Evolutionary conservation across 2,888 invertebrate genomes (phyloP), one percentile per base, ranked within the genome.

Genomic region (Nymphalis c-album): DNA sequence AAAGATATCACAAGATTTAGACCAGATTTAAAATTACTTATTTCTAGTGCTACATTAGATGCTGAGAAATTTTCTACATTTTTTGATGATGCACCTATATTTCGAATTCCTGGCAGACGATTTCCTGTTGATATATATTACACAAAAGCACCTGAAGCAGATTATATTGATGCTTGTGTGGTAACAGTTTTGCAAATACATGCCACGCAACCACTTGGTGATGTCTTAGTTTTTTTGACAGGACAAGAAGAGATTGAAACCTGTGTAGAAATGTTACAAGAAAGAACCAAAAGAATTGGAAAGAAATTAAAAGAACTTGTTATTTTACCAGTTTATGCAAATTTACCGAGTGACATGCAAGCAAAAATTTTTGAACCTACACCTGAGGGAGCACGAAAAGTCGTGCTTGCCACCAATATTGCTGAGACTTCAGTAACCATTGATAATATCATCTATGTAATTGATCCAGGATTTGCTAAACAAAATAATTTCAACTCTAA

Each of bases 381-480:
- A 0, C 99, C 99, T 51, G 97, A 97, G 10, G 97, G 98, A 71
- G 98, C 99, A 0, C 94, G 99, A 71, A 99, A 99, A 93, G 98
- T 99, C 16, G 96, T 99, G 10, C 88, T 99, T 58, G 99, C 99
- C 0, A 99, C 99, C 20, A 99, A 99, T 82, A 99, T 99, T 80
- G 99, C 99, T 0, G 99, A 99, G 92, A 99, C 99, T 0, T 99
- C 99, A 2, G 92, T 99, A 46, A 99, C 99, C 0, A 99, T 99
- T 76, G 99, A 99, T 84, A 99, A 99, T 78, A 99, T 99, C 73
- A 96, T 98, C 71, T 99, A 98, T 89, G 99, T 99, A 0, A 98
- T 99, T 75, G 99, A 99, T 92, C 98, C 99, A n/a, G 99, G 99
- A 0, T 99, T 99, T 91, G 98, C 98, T 59, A 99, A 99, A 85